Conservation (phyloP, 2,888 invertebrate genomes). For the Cyclophora albipunctata region DNA sequence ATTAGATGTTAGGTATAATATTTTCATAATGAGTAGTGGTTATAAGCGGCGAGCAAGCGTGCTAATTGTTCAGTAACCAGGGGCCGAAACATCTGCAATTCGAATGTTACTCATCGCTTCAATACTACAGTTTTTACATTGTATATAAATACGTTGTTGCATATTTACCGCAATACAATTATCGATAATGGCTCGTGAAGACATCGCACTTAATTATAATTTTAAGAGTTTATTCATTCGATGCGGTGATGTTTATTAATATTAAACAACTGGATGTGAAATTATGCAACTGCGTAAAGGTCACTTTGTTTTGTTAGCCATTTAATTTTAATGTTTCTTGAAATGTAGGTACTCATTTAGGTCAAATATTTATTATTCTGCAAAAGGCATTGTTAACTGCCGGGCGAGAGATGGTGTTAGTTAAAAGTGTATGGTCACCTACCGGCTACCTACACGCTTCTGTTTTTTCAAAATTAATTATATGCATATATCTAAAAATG, state of each 20-base stretch:
- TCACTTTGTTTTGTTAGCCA: no score
- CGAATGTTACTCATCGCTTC: constrained; percentile 32
- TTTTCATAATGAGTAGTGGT: constrained; percentile 32
- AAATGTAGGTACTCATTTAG: no score
- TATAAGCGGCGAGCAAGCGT: constrained; percentile 43
- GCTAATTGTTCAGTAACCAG: constrained; percentile 45
- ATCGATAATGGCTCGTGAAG: constrained; percentile 28
- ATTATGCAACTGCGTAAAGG: no score
- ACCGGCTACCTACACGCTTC: no score
- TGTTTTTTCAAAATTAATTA: no score
- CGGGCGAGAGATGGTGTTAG: no score
- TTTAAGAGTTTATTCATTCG: constrained; percentile 8
- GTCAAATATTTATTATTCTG: no score
- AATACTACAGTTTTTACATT: constrained; percentile 31
- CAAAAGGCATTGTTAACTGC: no score
- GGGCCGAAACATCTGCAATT: constrained; percentile 32
- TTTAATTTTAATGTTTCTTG: no score
- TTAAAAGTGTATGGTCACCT: no score
- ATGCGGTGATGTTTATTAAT: constrained; percentile 11
- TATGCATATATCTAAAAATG: no score
- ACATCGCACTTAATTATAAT: constrained; percentile 22
- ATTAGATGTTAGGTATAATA: constrained; percentile 11
- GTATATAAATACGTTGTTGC: constrained; percentile 16
- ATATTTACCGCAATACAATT: constrained; percentile 31
- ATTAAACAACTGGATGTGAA: no score